Evolutionary conservation across 2,888 invertebrate species (phyloP), one percentile per base, ranked within the genome.

Genomic region (Hemithea aestivaria): DNA sequence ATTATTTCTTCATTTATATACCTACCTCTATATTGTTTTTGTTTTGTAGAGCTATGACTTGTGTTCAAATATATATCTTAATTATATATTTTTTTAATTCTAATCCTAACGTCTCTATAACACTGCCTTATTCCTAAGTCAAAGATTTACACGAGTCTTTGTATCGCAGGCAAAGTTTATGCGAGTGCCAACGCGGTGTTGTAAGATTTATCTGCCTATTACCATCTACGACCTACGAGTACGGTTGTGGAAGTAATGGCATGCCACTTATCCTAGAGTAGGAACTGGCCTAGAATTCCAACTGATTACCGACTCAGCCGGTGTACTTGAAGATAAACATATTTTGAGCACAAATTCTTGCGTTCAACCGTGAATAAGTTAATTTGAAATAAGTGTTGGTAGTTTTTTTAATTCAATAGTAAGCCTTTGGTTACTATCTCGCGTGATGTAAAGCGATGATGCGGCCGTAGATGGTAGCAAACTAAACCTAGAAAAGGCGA

Each of bases 211-310:
- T 52, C 44, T 44, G 39, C 37, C 41, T 39, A 45, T 50, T 52
- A 48, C 40, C 37, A 50, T 48, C 48, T 31, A 45, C 44, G 34
- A 35, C 27, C 45, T 37, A 32, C n/a, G n/a, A n/a, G n/a, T n/a
- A n/a, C 35, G 38, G 30, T 12, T 34, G 45, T 52, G 49, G 48
- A 48, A 48, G 52, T 52, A 50, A 52, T 47, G 45, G 46, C 48
- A 51, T 40, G 51, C 49, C 58, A 64, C 64, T 64, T 62, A 54
- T 44, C 46, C 47, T 48, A 32, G 45, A 71, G 62, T 54, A 69
- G 70, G 71, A 72, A 66, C 54, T 68, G 72, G 57, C 72, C 72
- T 51, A 65, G 62, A 67, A 70, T 60, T 53, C 50, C 52, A 62
- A 59, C 56, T 55, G 55, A 56, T 58, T 51, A 56, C 27, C 44